These are phyloP conservation scores for Tipula vernalis DNA, from an alignment of 2,888 invertebrate genomes.

Conservation along the genomic window DNA sequence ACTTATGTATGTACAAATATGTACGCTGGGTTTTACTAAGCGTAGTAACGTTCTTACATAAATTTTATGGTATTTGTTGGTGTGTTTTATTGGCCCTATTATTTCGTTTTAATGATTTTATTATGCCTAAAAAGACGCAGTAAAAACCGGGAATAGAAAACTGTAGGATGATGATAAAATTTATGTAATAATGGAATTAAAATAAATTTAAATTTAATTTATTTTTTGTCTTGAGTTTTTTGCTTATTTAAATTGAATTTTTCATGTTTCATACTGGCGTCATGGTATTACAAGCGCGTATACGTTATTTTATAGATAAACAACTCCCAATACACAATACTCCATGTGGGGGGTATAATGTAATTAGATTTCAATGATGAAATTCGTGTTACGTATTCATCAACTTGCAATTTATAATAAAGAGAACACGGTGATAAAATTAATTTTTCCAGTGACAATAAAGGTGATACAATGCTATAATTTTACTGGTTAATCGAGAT, in stretches of 20 bases:
- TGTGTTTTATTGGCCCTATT: neutral
- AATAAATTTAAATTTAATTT: conserved; percentile 4
- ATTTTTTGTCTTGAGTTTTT: neutral
- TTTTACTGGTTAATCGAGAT: too few species aligned
- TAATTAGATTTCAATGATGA: neutral
- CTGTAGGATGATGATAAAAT: neutral
- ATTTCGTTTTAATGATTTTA: neutral
- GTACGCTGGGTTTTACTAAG: neutral
- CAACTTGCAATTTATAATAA: too few species aligned
- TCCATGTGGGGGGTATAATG: neutral
- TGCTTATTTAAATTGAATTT: neutral
- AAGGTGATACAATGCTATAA: too few species aligned
- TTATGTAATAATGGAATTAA: neutral
- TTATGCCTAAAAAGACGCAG: neutral
- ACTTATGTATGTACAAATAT: neutral
- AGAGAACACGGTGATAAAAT: too few species aligned
- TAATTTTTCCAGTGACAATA: too few species aligned
- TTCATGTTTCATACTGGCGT: neutral
- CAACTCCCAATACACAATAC: neutral
- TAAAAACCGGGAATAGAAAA: neutral
- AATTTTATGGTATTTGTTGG: neutral
- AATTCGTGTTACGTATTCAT: too few species aligned
- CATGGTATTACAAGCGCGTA: neutral
- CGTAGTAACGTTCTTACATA: neutral
- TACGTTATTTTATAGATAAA: neutral